Evolutionary conservation across 2,797 vertebrate genomes (phyloP).

Genomic region (Alca torda): DNA sequence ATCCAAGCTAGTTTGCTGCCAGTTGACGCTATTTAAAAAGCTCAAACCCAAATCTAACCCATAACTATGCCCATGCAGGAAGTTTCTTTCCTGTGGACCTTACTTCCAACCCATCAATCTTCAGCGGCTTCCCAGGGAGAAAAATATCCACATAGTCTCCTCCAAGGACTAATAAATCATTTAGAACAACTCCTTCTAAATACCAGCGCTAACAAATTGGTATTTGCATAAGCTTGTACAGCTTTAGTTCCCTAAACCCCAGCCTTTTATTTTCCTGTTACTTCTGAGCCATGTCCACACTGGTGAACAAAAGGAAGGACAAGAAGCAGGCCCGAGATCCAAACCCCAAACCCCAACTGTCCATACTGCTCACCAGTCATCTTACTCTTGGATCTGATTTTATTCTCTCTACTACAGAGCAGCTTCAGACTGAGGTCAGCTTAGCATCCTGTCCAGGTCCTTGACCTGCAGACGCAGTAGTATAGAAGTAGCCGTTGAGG

Average conservation of each 20-base stretch:
- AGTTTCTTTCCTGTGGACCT: neutral
- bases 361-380: neutral
- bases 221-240: neutral
- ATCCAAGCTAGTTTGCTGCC: neutral
- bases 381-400: neutral
- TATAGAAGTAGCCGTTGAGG: neutral
- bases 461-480: accelerated
- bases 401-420: neutral
- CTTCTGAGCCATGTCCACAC: neutral
- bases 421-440: neutral
- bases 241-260: neutral
- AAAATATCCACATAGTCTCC: neutral
- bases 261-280: neutral
- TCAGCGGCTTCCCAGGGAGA: neutral
- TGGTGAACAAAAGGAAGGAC: neutral
- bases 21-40: neutral
- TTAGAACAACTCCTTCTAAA: neutral
- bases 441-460: neutral
- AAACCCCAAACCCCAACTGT: neutral
- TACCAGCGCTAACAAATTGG: neutral
- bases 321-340: neutral
- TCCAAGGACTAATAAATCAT: neutral
- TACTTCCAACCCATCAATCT: neutral
- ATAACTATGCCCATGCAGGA: neutral
- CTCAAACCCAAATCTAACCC: neutral